These are phyloP conservation scores for Samia ricini DNA, from an alignment of 1,140 invertebrate species.

Conservation along the genomic window DNA sequence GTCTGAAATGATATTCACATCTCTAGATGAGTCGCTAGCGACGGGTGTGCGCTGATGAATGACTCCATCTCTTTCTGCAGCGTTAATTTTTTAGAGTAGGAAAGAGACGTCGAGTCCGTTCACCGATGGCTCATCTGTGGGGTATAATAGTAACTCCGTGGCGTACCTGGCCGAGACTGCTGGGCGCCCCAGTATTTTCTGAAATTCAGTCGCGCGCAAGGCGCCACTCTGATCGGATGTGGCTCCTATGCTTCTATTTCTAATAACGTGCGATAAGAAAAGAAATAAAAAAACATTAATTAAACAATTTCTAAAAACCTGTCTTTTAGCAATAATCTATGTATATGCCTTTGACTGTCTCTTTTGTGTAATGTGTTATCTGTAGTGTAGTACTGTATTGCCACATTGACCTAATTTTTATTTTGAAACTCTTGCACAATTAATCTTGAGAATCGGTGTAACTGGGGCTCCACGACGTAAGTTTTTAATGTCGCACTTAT, in stretches of 20 bases:
- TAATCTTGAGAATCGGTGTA: conserved; percentile 4
- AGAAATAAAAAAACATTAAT: conserved; percentile 50
- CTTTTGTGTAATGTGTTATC: conserved; percentile 19
- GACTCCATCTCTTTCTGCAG: neutral
- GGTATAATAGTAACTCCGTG: neutral
- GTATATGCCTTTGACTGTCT: conserved; percentile 27
- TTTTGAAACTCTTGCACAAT: conserved; percentile 53
- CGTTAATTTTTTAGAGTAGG: neutral
- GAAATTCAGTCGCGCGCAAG: conserved; percentile 47
- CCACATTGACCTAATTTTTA: conserved; percentile 48
- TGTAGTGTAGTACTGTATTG: conserved; percentile 21
- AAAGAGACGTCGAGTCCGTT: neutral
- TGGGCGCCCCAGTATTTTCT: conserved; percentile 38
- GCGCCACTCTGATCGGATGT: conserved; percentile 33
- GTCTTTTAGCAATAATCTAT: conserved; percentile 29
- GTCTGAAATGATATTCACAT: neutral
- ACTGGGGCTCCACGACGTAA: neutral
- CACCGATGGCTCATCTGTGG: neutral
- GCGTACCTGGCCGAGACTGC: conserved; percentile 48
- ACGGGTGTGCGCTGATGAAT: neutral
- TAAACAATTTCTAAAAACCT: conserved; percentile 32
- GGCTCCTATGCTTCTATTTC: conserved; percentile 11
- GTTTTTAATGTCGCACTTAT: neutral
- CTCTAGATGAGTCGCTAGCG: neutral
- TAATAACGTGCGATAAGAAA: conserved; percentile 24